Percentiles rank a stretch among this genome's conserved stretches.
These are phyloP conservation scores for Limnephilus lunatus DNA, from an alignment of 2,888 invertebrate species.

Conservation along the genomic window DNA sequence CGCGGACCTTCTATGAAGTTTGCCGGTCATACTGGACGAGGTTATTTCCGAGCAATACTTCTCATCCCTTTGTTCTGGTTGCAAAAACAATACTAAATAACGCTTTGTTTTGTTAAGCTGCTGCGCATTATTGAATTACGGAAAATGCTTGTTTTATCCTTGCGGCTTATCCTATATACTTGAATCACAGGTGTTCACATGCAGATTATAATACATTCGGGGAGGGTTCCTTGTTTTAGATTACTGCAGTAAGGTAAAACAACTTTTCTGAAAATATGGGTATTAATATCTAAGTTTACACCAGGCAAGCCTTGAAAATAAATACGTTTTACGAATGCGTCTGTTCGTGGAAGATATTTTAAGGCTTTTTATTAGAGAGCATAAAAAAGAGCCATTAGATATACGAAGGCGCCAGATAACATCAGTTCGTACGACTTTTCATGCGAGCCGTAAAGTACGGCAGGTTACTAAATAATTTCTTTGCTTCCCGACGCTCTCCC, in stretches of 20 bases:
- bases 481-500: no score
- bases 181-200: neutral
- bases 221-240: neutral
- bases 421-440: neutral
- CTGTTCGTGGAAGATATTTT: conserved; percentile 16
- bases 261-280: neutral
- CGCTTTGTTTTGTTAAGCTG: neutral
- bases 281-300: no score
- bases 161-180: neutral
- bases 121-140: no score
- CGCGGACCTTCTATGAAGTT: neutral
- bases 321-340: neutral
- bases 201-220: no score
- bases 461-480: no score
- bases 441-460: no score
- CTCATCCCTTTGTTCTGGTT: neutral
- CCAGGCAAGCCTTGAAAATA: no score
- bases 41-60: neutral
- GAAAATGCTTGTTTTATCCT: no score
- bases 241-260: neutral
- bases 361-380: conserved; percentile 2
- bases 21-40: neutral
- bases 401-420: neutral
- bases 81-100: neutral
- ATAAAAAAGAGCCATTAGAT: conserved; percentile 14